These are phyloP conservation scores for Crenichthys baileyi DNA, from an alignment of 2,797 vertebrate species.

Conservation along the genomic window DNA sequence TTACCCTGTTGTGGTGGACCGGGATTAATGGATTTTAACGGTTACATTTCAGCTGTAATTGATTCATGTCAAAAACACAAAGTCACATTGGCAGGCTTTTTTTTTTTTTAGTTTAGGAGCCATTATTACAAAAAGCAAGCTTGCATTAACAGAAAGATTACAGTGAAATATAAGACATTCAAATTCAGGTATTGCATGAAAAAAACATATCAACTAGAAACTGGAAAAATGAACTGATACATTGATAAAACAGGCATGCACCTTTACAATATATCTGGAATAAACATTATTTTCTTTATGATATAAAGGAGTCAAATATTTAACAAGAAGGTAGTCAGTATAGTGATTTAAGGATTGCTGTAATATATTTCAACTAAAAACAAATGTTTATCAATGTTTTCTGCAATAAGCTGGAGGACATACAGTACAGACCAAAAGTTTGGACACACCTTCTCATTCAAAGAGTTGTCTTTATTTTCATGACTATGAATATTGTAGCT, in stretches of 20 bases:
- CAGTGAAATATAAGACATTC: not conserved
- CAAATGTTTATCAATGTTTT: not conserved
- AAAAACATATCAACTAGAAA: not conserved
- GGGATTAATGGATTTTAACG: not conserved
- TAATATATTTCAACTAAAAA: not conserved
- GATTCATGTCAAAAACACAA: constrained; percentile 5
- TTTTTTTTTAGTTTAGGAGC: not conserved
- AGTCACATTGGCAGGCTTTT: not conserved
- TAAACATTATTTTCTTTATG: not conserved
- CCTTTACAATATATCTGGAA: not conserved
- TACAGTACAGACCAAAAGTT: too few relatives aligned
- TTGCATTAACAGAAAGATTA: not conserved
- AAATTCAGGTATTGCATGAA: too few relatives aligned
- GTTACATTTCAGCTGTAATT: not conserved
- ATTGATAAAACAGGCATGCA: too few relatives aligned
- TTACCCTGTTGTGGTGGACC: not conserved
- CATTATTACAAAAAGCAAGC: not conserved
- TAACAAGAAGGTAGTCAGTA: not conserved
- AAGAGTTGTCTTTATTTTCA: too few relatives aligned
- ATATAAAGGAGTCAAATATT: not conserved
- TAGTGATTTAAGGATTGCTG: not conserved
- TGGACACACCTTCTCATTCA: too few relatives aligned
- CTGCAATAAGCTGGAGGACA: too few relatives aligned
- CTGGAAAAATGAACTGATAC: not conserved
- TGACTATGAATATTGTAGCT: too few relatives aligned